phyloP scores from a whole-genome alignment of 2,888 invertebrate species.

The Orthonevra nobilis region DNA sequence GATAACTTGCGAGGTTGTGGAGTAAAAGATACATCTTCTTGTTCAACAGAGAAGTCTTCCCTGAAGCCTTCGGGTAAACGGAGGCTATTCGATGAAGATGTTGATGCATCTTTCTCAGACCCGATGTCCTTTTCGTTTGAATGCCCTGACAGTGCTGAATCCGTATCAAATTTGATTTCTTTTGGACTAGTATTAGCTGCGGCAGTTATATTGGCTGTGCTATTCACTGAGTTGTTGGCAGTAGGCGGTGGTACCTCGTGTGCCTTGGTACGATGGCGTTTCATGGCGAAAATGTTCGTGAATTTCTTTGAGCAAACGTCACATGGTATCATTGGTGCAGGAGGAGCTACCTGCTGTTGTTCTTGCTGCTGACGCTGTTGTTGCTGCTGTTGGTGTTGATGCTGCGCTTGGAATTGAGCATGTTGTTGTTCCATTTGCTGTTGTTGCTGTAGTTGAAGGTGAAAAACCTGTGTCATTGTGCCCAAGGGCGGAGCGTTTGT shows the following conservation, averaged over 20 bases:
- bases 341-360: slow-evolving; percentile 72
- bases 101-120: slow-evolving; percentile 42
- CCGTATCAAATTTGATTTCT: slow-evolving; percentile 55
- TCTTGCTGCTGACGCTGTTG: slow-evolving; percentile 47
- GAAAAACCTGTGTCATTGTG: slow-evolving; percentile 63
- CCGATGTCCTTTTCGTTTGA: slow-evolving; percentile 45
- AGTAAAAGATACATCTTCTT: slow-evolving; percentile 80
- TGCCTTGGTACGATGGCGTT: slow-evolving; percentile 85
- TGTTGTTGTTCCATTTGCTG: slow-evolving; percentile 72
- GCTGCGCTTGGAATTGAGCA: slow-evolving; percentile 66
- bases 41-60: slow-evolving; percentile 80
- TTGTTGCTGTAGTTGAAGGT: slow-evolving; percentile 72
- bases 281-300: slow-evolving; percentile 86
- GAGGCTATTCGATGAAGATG: slow-evolving; percentile 69
- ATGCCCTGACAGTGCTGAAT: slow-evolving; percentile 29
- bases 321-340: slow-evolving; percentile 81
- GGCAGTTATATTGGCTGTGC: slow-evolving; percentile 12
- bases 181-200: slow-evolving; percentile 43
- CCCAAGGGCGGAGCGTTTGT: slow-evolving; percentile 68
- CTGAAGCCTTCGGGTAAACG: slow-evolving; percentile 80
- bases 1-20: slow-evolving; percentile 83
- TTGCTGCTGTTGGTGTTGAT: slow-evolving; percentile 66
- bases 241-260: slow-evolving; percentile 81
- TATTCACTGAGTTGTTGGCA: slow-evolving; percentile 61
- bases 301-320: slow-evolving; percentile 88